Evolutionary conservation across 30 jellyfish, hydroid and myxozoan species (phyloP).

Genomic region (Catostylus mosaicus): DNA sequence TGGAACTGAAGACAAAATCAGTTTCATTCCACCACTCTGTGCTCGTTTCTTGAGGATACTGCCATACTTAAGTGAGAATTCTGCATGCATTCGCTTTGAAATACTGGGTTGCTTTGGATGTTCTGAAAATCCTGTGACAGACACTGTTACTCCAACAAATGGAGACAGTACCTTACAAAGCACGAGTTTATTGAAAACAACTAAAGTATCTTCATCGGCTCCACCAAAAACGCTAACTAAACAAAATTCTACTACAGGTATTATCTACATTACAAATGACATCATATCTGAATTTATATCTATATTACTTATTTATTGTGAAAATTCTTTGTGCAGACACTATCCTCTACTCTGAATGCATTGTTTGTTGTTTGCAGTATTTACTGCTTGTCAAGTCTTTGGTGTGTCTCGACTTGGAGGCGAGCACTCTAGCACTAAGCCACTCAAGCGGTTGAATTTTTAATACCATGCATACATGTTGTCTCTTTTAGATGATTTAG

Average conservation of each 20-base stretch:
- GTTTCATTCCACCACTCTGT: slow-evolving; percentile 22
- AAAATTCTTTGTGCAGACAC: too few species aligned
- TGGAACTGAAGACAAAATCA: background rate
- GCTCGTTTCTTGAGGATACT: background rate
- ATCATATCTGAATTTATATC: too few species aligned
- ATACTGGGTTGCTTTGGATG: slow-evolving; percentile 34
- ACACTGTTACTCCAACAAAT: background rate
- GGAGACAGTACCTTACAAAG: background rate
- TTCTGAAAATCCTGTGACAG: background rate
- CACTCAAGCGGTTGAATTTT: background rate
- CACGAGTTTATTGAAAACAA: background rate
- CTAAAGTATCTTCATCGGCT: background rate
- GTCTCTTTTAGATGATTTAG: background rate
- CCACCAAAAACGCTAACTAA: background rate
- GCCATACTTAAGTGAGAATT: slow-evolving; percentile 20
- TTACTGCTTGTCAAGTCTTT: too few species aligned
- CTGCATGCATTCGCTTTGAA: slow-evolving; percentile 25
- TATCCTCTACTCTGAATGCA: too few species aligned
- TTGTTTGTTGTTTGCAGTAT: too few species aligned
- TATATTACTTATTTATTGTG: too few species aligned
- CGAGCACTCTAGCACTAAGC: too few species aligned
- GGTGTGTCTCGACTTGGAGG: too few species aligned
- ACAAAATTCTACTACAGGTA: background rate
- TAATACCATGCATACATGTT: background rate
- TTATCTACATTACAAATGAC: background rate